Conservation (phyloP, 1,140 invertebrate genomes). For the Anastrepha ludens region DNA sequence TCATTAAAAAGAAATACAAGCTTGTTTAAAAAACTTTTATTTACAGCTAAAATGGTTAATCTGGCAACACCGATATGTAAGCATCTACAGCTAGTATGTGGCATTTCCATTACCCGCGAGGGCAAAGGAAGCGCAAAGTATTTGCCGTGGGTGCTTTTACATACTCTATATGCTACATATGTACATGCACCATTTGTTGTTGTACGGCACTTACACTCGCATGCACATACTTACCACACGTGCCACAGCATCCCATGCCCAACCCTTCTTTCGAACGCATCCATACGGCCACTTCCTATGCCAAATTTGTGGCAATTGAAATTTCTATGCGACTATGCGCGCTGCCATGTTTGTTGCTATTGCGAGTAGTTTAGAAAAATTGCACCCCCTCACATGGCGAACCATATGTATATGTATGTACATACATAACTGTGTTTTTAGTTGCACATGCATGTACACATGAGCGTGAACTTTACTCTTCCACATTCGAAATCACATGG, state of each 20-base stretch:
- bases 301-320: neutral
- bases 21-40: too few species aligned
- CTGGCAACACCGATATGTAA: too few species aligned
- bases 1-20: too few species aligned
- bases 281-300: neutral
- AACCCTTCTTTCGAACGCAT: neutral
- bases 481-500: neutral
- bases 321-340: neutral
- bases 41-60: too few species aligned
- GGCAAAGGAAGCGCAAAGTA: neutral
- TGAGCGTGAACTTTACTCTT: neutral
- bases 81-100: neutral
- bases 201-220: neutral
- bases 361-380: constrained; percentile 1
- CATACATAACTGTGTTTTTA: constrained; percentile 2
- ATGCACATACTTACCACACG: constrained; percentile 23
- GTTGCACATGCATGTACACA: constrained; percentile 9
- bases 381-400: constrained; percentile 11
- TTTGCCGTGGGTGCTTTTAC: constrained; percentile 46
- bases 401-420: too few species aligned
- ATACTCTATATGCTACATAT: constrained; percentile 15
- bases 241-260: neutral
- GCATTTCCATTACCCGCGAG: neutral
- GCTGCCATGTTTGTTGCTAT: constrained; percentile 19
- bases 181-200: neutral